phyloP scores from a whole-genome alignment of 1,140 invertebrate species.

The Papilio helenus region DNA sequence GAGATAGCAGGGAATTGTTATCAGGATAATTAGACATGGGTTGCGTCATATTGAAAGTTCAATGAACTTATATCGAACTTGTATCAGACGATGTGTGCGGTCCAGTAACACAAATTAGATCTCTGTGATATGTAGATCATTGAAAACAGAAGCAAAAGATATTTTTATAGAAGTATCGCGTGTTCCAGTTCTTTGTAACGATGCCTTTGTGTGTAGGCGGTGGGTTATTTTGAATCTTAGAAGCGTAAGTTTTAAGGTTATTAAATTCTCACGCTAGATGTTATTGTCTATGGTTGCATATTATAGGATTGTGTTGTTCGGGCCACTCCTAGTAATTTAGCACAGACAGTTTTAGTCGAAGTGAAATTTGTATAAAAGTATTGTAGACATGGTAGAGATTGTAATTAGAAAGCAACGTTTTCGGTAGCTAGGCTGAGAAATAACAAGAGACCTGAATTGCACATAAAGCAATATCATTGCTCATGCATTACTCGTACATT shows the following conservation, averaged over 20 bases:
- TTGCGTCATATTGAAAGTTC: conserved; percentile 14
- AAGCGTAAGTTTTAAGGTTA: conserved; percentile 41
- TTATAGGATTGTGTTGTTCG: conserved; percentile 20
- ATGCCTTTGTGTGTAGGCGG: conserved; percentile 12
- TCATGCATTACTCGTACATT: background rate
- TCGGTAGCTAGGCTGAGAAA: background rate
- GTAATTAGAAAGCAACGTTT: background rate
- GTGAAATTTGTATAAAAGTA: conserved; percentile 8
- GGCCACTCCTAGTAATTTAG: conserved; percentile 9
- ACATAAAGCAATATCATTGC: background rate
- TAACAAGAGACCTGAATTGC: background rate
- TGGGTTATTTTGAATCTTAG: conserved; percentile 24
- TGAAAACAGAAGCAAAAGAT: conserved; percentile 7
- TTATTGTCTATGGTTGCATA: conserved; percentile 26
- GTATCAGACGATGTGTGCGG: background rate
- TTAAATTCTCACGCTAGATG: conserved; percentile 42
- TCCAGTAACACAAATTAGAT: conserved; percentile 15
- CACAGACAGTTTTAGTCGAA: background rate
- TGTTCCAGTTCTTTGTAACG: background rate
- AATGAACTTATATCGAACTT: conserved; percentile 12
- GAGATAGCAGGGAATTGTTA: conserved; percentile 27
- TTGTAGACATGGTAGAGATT: background rate
- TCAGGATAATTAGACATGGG: conserved; percentile 21
- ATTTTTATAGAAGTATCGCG: background rate
- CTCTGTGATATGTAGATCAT: background rate